These are phyloP conservation scores for Drosophila oshimai DNA, from an alignment of 1,140 invertebrate genomes.

Conservation along the genomic window DNA sequence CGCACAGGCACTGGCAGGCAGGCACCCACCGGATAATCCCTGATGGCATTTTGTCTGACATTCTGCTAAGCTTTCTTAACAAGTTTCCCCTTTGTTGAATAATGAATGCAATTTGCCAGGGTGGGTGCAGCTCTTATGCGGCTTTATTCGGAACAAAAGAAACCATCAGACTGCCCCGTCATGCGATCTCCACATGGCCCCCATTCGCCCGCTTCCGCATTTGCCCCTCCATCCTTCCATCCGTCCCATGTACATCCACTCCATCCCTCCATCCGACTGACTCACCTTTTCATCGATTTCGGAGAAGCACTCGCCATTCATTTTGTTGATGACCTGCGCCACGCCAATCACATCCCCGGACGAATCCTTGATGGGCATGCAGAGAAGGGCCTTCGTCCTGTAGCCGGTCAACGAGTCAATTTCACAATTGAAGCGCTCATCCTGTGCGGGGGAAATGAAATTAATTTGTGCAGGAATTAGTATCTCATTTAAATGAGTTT, in stretches of 20 bases:
- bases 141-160: conserved; percentile 44
- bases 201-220: not conserved
- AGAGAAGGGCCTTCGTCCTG: conserved; percentile 94
- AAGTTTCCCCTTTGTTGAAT: conserved; percentile 54
- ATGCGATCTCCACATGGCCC: conserved; percentile 1
- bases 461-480: conserved; percentile 13
- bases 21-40: conserved; percentile 44
- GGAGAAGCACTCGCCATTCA: conserved; percentile 90
- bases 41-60: conserved; percentile 31
- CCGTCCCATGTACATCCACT: too few species aligned
- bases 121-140: conserved; percentile 19
- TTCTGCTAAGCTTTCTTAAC: conserved; percentile 56
- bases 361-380: conserved; percentile 98
- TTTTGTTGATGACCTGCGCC: conserved; percentile 98
- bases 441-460: conserved; percentile 84
- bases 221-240: not conserved
- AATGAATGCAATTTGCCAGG: conserved; percentile 67
- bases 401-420: conserved; percentile 97
- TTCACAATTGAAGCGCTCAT: conserved; percentile 95
- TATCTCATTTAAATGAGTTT: conserved; percentile 3
- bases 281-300: conserved; percentile 91
- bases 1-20: not conserved
- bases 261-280: conserved; percentile 11
- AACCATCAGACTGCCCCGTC: conserved; percentile 6
- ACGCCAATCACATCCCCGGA: conserved; percentile 97